Conservation (phyloP, 2,888 invertebrate genomes). For the Dexiosoma caninum region DNA sequence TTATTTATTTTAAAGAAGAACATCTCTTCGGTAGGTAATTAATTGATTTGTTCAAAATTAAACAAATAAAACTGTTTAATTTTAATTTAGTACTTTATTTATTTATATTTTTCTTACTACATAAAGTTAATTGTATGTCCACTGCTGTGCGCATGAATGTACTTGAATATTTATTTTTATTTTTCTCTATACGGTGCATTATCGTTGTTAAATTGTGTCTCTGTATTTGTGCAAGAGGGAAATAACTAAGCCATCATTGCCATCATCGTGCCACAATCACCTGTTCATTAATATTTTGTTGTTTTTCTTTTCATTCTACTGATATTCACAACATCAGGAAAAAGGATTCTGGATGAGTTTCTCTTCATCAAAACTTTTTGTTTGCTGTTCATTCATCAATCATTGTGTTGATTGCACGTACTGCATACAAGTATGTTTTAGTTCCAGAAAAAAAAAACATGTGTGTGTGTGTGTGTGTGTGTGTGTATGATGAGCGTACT, state of each 20-base stretch:
- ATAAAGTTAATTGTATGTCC: too few relatives aligned
- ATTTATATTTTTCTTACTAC: too few relatives aligned
- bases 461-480: not conserved
- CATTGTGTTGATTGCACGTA: not conserved
- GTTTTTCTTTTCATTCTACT: not conserved
- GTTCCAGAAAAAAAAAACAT: not conserved
- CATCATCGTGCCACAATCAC: conserved; percentile 7
- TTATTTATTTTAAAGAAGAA: too few relatives aligned
- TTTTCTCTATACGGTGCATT: too few relatives aligned
- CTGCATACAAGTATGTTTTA: too few relatives aligned
- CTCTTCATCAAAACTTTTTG: not conserved
- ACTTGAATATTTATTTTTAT: too few relatives aligned
- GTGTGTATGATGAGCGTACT: not conserved
- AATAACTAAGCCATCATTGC: conserved; percentile 1
- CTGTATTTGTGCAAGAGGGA: not conserved
- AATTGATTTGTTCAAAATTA: too few relatives aligned
- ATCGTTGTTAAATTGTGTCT: not conserved
- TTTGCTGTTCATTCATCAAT: not conserved
- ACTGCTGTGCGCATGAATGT: too few relatives aligned
- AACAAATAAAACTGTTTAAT: too few relatives aligned
- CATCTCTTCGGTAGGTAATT: too few relatives aligned
- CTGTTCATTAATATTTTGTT: conserved; percentile 13
- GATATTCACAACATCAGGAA: not conserved
- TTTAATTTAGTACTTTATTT: too few relatives aligned
- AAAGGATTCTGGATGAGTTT: not conserved